Conservation (phyloP, 1,140 invertebrate genomes). For the Scylla paramamosain region DNA sequence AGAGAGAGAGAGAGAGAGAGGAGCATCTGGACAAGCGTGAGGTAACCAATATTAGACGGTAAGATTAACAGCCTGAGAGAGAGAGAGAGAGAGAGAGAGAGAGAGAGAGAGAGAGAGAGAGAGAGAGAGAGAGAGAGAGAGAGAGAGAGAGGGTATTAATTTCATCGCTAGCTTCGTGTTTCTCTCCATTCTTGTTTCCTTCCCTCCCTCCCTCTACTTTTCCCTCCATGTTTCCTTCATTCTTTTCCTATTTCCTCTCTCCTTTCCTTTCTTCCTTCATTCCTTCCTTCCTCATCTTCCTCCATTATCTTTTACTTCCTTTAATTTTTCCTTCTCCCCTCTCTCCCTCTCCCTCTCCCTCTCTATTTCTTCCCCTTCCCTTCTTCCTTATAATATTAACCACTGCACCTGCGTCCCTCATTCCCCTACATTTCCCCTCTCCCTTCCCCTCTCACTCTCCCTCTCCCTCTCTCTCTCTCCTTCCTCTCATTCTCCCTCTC, state of each 20-base stretch:
- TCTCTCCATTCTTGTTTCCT: background rate
- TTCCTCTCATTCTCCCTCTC: background rate
- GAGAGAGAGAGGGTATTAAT: background rate
- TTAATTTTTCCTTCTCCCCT: background rate
- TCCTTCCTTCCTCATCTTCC: too few species aligned
- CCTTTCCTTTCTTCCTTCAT: background rate
- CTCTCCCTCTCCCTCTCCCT: background rate
- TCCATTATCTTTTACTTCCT: background rate
- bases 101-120: background rate
- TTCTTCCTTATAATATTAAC: too few species aligned
- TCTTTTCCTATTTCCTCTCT: background rate
- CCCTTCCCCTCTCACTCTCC: background rate
- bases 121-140: background rate
- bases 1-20: background rate
- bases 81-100: background rate
- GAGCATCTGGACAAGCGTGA: background rate
- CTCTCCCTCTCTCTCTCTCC: background rate
- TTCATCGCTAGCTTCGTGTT: background rate
- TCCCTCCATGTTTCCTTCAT: background rate
- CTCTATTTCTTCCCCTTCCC: background rate
- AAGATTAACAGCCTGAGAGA: background rate
- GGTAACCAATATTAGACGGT: too few species aligned
- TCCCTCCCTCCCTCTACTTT: background rate
- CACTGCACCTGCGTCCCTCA: too few species aligned
- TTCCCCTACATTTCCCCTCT: background rate